A percentile compares a stretch with the other conserved stretches of the same genome.
Conservation (phyloP, 2,113 vertebrate species). For the Cyprinodon brontotheroides region DNA sequence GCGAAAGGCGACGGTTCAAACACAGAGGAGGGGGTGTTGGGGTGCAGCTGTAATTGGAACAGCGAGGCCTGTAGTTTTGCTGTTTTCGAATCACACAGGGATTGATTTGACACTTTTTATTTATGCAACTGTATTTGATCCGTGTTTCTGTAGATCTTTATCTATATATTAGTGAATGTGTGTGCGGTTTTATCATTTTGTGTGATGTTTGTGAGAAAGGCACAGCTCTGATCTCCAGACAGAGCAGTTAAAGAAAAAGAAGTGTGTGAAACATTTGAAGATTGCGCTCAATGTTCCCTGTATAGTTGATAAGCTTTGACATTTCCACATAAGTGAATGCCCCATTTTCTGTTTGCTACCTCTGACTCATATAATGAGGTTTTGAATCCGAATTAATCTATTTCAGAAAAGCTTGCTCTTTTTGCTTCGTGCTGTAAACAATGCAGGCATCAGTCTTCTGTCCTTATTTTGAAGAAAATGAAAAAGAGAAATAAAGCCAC, state of each 20-base stretch:
- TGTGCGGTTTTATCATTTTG: constrained; percentile 20
- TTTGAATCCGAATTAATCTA: constrained; percentile 26
- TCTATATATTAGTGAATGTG: constrained; percentile 2
- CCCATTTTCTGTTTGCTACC: constrained; percentile 5
- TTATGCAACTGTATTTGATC: constrained; percentile 30
- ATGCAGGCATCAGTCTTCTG: constrained; percentile 9
- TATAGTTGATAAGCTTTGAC: constrained; percentile 33
- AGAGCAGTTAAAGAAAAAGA: constrained; percentile 8
- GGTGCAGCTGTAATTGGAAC: constrained; percentile 29
- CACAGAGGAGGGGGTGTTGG: neutral
- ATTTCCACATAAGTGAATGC: constrained; percentile 23
- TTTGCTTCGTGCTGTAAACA: constrained; percentile 30
- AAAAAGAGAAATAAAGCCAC: neutral
- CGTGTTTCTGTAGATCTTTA: constrained; percentile 39
- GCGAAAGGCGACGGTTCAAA: too few species aligned
- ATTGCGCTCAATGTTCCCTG: constrained; percentile 10
- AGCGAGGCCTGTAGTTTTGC: constrained; percentile 20
- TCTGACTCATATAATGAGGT: constrained; percentile 28
- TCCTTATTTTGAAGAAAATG: neutral
- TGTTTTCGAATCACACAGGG: constrained; percentile 6
- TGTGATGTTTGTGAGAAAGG: constrained; percentile 20
- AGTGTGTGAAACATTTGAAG: constrained; percentile 17
- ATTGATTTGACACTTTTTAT: constrained; percentile 26
- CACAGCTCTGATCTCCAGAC: constrained; percentile 16
- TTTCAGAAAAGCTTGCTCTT: constrained; percentile 37